Percentiles rank a stretch among this genome's conserved stretches.
Evolutionary conservation across 2,113 vertebrate genomes (phyloP).

Genomic region (Machaerirhynchus nigripectus): DNA sequence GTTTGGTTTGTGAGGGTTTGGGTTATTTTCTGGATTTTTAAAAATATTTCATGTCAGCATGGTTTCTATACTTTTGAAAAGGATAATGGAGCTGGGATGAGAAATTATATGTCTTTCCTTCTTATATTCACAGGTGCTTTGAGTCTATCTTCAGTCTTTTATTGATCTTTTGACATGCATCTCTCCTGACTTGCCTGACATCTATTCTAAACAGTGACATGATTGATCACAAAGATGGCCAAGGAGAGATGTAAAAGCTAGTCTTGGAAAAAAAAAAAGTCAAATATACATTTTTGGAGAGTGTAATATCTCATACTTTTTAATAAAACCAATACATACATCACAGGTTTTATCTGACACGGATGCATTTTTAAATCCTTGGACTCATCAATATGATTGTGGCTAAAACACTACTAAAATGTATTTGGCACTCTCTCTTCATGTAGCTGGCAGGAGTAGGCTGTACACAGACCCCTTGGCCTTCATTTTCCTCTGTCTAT

Average conservation of each 20-base stretch:
- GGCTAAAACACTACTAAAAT: conserved; percentile 4
- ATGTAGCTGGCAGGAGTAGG: not conserved
- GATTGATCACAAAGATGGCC: not conserved
- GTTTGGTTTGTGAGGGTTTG: not conserved
- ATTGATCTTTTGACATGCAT: conserved; percentile 6
- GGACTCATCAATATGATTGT: not conserved
- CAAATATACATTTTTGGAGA: not conserved
- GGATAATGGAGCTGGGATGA: not conserved
- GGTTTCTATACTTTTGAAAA: not conserved
- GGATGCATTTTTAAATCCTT: not conserved
- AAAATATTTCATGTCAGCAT: not conserved
- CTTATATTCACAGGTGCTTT: not conserved
- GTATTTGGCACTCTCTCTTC: not conserved
- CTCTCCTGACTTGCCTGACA: not conserved
- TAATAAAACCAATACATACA: not conserved
- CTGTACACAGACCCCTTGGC: not conserved
- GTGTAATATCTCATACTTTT: not conserved
- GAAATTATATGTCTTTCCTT: not conserved
- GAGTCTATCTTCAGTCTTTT: not conserved
- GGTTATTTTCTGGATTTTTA: not conserved
- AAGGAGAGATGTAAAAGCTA: not conserved
- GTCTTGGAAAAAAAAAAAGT: not conserved
- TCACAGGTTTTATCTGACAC: not conserved
- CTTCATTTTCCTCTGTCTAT: not conserved
- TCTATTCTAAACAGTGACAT: not conserved